Base-by-base conservation (phyloP, 1,140 invertebrate genomes). In the Choristoneura fumiferana region DNA sequence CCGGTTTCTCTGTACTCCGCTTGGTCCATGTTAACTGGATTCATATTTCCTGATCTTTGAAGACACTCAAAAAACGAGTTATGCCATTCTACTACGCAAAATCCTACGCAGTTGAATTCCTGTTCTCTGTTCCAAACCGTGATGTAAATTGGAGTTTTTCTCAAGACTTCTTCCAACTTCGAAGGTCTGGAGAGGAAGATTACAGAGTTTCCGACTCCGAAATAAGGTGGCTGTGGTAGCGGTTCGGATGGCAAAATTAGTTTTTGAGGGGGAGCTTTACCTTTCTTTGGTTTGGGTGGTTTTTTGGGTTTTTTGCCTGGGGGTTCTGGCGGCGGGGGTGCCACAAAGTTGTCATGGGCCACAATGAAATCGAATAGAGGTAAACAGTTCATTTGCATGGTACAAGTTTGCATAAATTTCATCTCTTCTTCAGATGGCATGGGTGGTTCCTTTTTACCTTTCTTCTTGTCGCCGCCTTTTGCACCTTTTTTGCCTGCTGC, bases 381-480 rank as follows among this genome's bases (percentile, higher is more conserved):
- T 53, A 87, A 54, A 60, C 86, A 89, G 12, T 76, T 79, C 73
- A 89, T 83, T 74, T 89, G 82, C 63, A 87, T 60, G 6, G 82
- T 84, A 58, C 86, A 89, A 2, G 83, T 81, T 74, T 87, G 80
- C 78, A 87, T 84, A 54, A 78, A 86, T 63, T 87, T 87, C 71
- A 87, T 73, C 77, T 89, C 86, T 76, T 89, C 84, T 65, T 87
- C 84, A 2, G 78, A 83, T n/a, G 86, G 84, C 63, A 71, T 62
- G 6, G 81, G 77, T 10, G 84, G 84, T 62, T 78, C 79, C 62
- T 86, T 86, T 57, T 88, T 87, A 0, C 78, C 81, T 63, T 88
- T 29, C 22, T 29, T 29, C 22, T 2, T 6, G 22, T 77, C 79
- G 60, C 84, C 85, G 4, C 76, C 76, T 55, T 86, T 86, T 58